Evolutionary conservation across 2,888 invertebrate genomes (phyloP), one percentile per base, ranked within the genome.

Genomic region (Drosophila macrospina): DNA sequence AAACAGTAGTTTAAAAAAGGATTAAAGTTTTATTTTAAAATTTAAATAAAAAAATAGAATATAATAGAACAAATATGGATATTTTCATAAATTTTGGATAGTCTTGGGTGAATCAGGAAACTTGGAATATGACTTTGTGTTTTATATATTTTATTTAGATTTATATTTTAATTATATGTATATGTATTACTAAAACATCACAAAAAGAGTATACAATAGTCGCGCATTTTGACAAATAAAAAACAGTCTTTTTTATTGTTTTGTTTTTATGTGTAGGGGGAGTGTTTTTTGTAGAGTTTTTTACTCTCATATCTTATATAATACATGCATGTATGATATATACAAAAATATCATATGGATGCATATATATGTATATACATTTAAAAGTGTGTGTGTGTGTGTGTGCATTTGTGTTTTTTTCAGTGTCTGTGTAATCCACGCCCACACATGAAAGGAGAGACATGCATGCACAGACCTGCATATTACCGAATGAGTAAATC

Each of bases 401-500:
- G 20, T 20, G 54, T 36, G 26, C 28, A 45, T 56, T 10, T 42
- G 47, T 69, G 42, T 24, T 50, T 42, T 44, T n/a, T n/a, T n/a
- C n/a, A n/a, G n/a, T n/a, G n/a, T n/a, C n/a, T 45, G 41, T 56
- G 39, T 41, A 32, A 28, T 16, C n/a, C 52, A 54, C 30, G 39
- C 37, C 39, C 55, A 51, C 62, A 62, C 10, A 69, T 68, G 57
- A 37, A 62, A 28, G 39, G 20, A n/a, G 37, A 20, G 24, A 56
- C 69, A 47, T 69, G 60, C 63, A 74, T 57, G 52, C 47, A 51
- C 39, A 36, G 55, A 61, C 69, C 50, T 85, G 73, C 60, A 85
- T 56, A 75, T 78, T 72, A 69, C 61, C 51, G 44, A 65, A 71
- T 64, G 72, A 80, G 78, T 83, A 86, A 81, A 80, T 86, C 84